Base-by-base conservation (phyloP, 2,888 invertebrate species). In the Ditylenchus weischeri region DNA sequence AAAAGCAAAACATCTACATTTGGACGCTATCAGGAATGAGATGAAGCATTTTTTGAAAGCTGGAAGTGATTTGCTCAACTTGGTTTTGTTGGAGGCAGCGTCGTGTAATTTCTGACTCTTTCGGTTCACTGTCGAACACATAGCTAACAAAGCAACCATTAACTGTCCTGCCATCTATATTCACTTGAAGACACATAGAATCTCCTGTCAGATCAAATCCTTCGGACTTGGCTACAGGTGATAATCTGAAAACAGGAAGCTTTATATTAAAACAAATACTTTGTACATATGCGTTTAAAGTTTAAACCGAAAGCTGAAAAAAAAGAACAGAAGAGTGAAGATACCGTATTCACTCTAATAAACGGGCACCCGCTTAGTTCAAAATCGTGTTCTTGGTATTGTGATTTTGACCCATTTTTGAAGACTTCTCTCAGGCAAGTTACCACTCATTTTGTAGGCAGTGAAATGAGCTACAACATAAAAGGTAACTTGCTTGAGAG, bases 201-300 rank as follows among this genome's bases (percentile, higher is more conserved):
- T 54, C 54, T 54, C 54, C 54, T 15, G 21, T 54, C 54, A 54
- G 21, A 15, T 54, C 54, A 54, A 23, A 54, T 4, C 23, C 54
- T 23, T 54, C 54, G 10, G 54, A 54, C 10, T 54, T 21, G 13
- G 54, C 1, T 13, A 23, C 54, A 29, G n/a, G 7, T 54, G 54
- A 23, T 54, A 54, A 29, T 21, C 54, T 54, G 10, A 54, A 54
- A 54, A 43, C 43, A 43, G 13, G 15, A 43, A 15, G 43, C 8
- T 13, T 43, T 2, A 43, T 6, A 43, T 15, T 43, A 2, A 15
- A 43, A 43, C 29, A 29, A 29, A 29, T 29, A 29, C 5, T 29
- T 5, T 2, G 29, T 29, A 5, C 29, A 29, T 29, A 29, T 29
- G 5, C 29, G 29, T 29, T 29, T 29, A n/a, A n/a, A n/a, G n/a